These are phyloP conservation scores for Erebia epiphron DNA, from an alignment of 2,888 invertebrate genomes.

Conservation along the genomic window DNA sequence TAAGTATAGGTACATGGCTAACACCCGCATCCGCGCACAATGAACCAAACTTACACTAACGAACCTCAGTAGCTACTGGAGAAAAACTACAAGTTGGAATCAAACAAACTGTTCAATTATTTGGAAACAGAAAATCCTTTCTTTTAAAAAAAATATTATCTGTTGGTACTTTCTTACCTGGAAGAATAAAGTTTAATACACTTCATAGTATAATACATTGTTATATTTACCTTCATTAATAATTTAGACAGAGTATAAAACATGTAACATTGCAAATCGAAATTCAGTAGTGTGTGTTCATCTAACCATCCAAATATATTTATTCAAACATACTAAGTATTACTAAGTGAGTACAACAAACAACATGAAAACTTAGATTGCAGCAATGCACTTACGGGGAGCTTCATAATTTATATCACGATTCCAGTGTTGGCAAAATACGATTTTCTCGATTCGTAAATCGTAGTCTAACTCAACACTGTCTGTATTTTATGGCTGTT, in stretches of 20 bases:
- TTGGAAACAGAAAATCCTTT: constrained; percentile 24
- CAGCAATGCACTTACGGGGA: constrained; percentile 40
- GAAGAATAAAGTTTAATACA: background rate
- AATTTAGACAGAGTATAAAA: background rate
- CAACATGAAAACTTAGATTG: constrained; percentile 36
- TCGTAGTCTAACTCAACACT: constrained; percentile 47
- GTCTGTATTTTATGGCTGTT: constrained; percentile 49
- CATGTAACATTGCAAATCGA: too few relatives aligned
- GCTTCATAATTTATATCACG: constrained; percentile 41
- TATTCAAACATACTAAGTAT: background rate
- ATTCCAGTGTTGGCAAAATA: constrained; percentile 40
- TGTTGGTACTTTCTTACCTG: background rate
- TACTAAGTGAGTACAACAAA: constrained; percentile 6
- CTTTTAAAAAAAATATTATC: constrained; percentile 12
- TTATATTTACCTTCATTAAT: background rate
- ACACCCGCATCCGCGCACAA: constrained; percentile 44
- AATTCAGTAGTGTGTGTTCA: too few relatives aligned
- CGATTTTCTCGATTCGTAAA: constrained; percentile 44
- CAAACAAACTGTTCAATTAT: constrained; percentile 39
- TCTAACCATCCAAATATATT: background rate
- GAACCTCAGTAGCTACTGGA: constrained; percentile 40
- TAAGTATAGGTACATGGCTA: constrained; percentile 37
- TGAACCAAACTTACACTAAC: constrained; percentile 47
- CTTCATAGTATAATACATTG: background rate
- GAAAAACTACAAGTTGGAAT: constrained; percentile 41